Percentiles rank a stretch among this genome's conserved stretches.
Evolutionary conservation across 2,888 invertebrate species (phyloP).

Genomic region (Meta bourneti): DNA sequence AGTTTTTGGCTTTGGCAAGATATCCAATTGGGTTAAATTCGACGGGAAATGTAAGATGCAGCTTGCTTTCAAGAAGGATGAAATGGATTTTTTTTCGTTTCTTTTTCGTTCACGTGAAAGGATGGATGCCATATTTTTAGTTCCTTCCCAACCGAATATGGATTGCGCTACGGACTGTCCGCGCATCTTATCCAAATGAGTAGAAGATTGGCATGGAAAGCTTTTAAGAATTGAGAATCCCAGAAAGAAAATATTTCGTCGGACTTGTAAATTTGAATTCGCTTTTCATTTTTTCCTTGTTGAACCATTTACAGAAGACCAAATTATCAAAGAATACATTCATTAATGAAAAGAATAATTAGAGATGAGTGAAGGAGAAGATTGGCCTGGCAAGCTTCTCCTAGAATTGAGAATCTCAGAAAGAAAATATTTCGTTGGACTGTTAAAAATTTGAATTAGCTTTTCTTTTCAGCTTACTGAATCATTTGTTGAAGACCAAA

Average conservation of each 20-base stretch:
- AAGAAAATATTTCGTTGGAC: background rate
- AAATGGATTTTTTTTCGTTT: conserved; percentile 37
- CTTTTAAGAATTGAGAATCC: background rate
- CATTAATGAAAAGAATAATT: background rate
- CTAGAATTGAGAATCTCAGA: background rate
- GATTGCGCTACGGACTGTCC: background rate
- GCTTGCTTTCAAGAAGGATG: conserved; percentile 20
- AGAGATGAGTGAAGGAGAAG: too few species aligned
- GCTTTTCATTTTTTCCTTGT: background rate
- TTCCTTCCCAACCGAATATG: background rate
- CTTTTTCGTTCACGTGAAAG: background rate
- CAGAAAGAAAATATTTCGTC: background rate
- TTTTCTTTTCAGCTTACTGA: background rate
- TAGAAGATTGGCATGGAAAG: background rate
- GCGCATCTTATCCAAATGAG: background rate
- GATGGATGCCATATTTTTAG: conserved; percentile 7
- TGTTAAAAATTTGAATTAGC: background rate
- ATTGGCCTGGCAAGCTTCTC: too few species aligned
- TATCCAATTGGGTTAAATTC: conserved; percentile 58
- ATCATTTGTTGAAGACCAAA: background rate
- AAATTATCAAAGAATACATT: background rate
- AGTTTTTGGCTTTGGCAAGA: conserved; percentile 46
- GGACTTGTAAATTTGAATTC: background rate
- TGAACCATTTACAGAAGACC: background rate
- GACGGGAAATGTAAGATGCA: conserved; percentile 39